Evolutionary conservation across 2,797 vertebrate genomes (phyloP).

Genomic region (Gymnoscopelus braueri): DNA sequence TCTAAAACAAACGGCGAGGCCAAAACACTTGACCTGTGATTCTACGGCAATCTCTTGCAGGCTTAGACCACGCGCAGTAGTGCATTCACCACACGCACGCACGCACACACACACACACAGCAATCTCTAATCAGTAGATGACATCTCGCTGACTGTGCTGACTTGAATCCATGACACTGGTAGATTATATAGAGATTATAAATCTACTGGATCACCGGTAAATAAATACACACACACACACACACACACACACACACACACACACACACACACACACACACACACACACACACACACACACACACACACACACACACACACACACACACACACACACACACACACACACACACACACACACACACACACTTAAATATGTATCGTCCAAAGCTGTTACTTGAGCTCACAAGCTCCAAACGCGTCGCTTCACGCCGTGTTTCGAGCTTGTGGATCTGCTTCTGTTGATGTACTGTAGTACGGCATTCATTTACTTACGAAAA

Average conservation of each 20-base stretch:
- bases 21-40: constrained; percentile 42
- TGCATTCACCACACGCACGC: constrained; percentile 2
- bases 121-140: constrained; percentile 56
- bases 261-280: not conserved
- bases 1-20: constrained; percentile 50
- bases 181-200: constrained; percentile 70
- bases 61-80: constrained; percentile 5
- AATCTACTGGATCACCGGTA: constrained; percentile 56
- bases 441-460: too few relatives aligned
- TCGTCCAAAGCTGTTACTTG: too few relatives aligned
- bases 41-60: constrained; percentile 36
- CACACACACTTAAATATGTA: too few relatives aligned
- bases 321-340: not conserved
- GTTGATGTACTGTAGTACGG: too few relatives aligned
- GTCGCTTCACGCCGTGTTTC: too few relatives aligned
- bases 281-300: not conserved
- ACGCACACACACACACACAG: constrained; percentile 4
- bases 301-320: constrained; percentile 1
- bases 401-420: too few relatives aligned
- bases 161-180: constrained; percentile 46
- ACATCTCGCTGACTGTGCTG: constrained; percentile 51
- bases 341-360: too few relatives aligned
- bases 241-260: constrained; percentile 1
- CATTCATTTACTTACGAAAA: too few relatives aligned
- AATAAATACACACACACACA: constrained; percentile 43